Base-by-base conservation (phyloP, 1,140 invertebrate species). In the Zophobas morio region DNA sequence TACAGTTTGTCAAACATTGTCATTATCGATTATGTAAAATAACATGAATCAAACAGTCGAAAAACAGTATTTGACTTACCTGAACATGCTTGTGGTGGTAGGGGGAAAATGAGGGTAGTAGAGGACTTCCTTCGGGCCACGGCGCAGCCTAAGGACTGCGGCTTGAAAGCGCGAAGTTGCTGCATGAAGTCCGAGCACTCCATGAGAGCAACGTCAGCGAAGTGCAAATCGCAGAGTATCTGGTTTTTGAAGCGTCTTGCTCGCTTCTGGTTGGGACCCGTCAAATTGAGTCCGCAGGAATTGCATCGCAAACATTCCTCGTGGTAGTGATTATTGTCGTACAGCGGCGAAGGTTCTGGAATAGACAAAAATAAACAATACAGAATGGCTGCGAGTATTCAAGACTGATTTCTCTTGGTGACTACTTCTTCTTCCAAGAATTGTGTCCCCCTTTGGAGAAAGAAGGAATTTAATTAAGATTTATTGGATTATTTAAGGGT, bases 111-210 rank as follows among this genome's bases (percentile, higher is more conserved):
- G 80, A 98, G 90, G 1, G 96, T 98, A 46, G 96, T 98, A 80
- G 96, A 97, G 81, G 94, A 95, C 87, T 97, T 97, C 86, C 96
- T 90, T 84, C 96, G 89, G 49, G 96, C 96, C 81, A 97, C 95
- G 81, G 96, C 96, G 89, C 96, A 97, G 85, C 96, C 96, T 85
- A 98, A 89, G 84, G 95, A 96, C 89, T 97, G 96, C 79, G 96
- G 95, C 89, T 98, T 98, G 89, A 98, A 98, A 89, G 95, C 95
- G 82, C 96, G 92, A 84, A 98, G 91, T 89, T 98, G 96, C 88
- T 97, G 95, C 95, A 98, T 96, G 88, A 97, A 98, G 90, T 97
- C 96, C 75, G 95, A 96, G 89, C 94, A 96, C 92, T 97, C 96
- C 95, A 97, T 96, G 82, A 97, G 94, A 85, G 95, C 94, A 79